Evolutionary conservation across 2,113 vertebrate genomes (phyloP), one percentile per base, ranked within the genome.

Genomic region (Calidris pygmaea): DNA sequence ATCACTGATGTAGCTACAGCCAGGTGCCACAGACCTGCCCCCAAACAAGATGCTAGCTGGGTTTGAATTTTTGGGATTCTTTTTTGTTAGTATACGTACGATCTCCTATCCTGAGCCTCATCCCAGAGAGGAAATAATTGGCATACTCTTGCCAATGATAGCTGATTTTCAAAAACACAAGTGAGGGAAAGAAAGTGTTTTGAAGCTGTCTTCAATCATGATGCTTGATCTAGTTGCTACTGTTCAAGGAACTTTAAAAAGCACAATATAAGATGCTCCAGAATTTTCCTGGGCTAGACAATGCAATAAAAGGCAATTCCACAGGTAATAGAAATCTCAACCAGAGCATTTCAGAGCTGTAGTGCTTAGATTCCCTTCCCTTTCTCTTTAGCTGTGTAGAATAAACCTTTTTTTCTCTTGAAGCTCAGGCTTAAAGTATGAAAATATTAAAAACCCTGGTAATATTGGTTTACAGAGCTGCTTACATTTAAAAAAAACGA

Each of bases 41-140:
- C 43, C 56, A 84, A 84, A 65, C 26, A 76, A 62, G 72, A 88
- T 26, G 6, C 6, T 66, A 35, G 41, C 12, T 63, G 47, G 23
- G 22, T 59, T 73, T 59, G 52, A 63, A 92, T 92, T 87, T 87
- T 14, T 47, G n/a, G 18, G 41, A 87, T 94, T 94, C 91, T 62
- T 88, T 82, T 41, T 83, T 73, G 8, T n/a, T 73, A 73, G 58
- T 70, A 53, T 21, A 62, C 9, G 20, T 22, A 39, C 2, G 52
- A 22, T 35, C 24, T 89, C 29, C 41, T 77, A 55, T 17, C n/a
- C 50, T 35, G 63, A 90, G 29, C 55, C 20, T 90, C 24, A 71
- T 55, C 45, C 29, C 52, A 86, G 32, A 74, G n/a, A 87, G 86
- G 76, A 97, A 95, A 95, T 94, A 81, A 94, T 87, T 75, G 73